phyloP scores from a whole-genome alignment of 2,113 vertebrate genomes.

The Puffinus mauretanicus region DNA sequence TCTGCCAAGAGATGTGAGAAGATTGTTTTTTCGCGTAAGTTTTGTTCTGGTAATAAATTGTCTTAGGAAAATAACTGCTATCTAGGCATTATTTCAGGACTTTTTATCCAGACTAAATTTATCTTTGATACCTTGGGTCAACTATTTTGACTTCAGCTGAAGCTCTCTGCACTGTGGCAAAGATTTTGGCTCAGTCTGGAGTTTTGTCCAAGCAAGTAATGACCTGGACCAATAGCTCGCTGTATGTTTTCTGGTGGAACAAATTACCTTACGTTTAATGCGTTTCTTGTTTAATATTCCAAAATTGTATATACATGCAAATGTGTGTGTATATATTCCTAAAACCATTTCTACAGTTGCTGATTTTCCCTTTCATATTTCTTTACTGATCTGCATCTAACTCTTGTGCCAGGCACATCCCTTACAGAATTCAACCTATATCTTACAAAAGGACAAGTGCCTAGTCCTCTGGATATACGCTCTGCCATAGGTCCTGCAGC shows the following conservation, averaged over 20 bases:
- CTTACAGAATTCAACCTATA: neutral
- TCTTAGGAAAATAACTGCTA: neutral
- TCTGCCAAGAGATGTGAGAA: neutral
- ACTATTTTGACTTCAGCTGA: neutral
- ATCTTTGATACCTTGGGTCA: neutral
- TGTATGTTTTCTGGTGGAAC: neutral
- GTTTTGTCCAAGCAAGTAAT: neutral
- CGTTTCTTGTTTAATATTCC: neutral
- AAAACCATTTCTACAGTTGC: neutral
- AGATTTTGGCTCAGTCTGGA: neutral
- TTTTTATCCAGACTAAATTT: neutral
- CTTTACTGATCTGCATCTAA: neutral
- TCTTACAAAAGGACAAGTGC: neutral
- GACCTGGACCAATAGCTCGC: neutral
- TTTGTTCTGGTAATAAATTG: conserved; percentile 11
- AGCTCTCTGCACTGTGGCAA: neutral
- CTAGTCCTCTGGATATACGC: neutral
- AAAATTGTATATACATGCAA: neutral
- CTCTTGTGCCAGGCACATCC: neutral
- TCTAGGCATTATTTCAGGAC: neutral
- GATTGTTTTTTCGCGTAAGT: neutral
- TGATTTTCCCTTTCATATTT: neutral
- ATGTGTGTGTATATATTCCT: neutral
- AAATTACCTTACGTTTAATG: neutral
- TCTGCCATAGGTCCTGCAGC: conserved; percentile 3